Percentiles rank a stretch among this genome's conserved stretches.
phyloP scores from a whole-genome alignment of 2,888 invertebrate genomes.

The Macropis europaea region DNA sequence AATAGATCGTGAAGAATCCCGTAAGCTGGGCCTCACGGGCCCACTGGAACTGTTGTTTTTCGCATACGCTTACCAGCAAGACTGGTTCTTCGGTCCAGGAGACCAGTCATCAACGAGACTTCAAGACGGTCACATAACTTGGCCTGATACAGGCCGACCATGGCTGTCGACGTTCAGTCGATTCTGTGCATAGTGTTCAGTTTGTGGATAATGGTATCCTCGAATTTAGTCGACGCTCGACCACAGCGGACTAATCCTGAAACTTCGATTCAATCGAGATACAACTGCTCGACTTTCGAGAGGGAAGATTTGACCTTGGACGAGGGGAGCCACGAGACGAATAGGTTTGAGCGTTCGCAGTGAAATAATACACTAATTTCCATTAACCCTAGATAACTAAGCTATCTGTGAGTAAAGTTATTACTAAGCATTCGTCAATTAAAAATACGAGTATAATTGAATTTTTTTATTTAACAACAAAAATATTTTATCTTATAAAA shows the following conservation, averaged over 20 bases:
- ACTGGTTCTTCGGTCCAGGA: constrained; percentile 37
- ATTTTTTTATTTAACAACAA: too few species aligned
- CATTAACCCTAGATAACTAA: too few species aligned
- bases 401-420: too few species aligned
- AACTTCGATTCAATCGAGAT: background rate
- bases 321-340: background rate
- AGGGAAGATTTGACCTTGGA: background rate
- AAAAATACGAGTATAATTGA: too few species aligned
- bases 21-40: constrained; percentile 49
- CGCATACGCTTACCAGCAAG: constrained; percentile 37
- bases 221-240: constrained; percentile 4
- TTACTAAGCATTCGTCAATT: too few species aligned
- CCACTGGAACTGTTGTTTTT: constrained; percentile 63
- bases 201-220: constrained; percentile 14
- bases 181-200: constrained; percentile 32
- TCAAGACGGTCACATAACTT: constrained; percentile 52
- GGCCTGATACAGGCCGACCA: constrained; percentile 48
- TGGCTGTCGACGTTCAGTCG: constrained; percentile 47
- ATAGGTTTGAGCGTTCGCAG: constrained; percentile 34
- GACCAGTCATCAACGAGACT: constrained; percentile 60
- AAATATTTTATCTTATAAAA: too few species aligned
- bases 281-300: background rate
- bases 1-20: too few species aligned
- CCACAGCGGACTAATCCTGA: constrained; percentile 17
- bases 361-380: too few species aligned